These are phyloP conservation scores for Thera obeliscata DNA, from an alignment of 2,888 invertebrate species.

Conservation along the genomic window DNA sequence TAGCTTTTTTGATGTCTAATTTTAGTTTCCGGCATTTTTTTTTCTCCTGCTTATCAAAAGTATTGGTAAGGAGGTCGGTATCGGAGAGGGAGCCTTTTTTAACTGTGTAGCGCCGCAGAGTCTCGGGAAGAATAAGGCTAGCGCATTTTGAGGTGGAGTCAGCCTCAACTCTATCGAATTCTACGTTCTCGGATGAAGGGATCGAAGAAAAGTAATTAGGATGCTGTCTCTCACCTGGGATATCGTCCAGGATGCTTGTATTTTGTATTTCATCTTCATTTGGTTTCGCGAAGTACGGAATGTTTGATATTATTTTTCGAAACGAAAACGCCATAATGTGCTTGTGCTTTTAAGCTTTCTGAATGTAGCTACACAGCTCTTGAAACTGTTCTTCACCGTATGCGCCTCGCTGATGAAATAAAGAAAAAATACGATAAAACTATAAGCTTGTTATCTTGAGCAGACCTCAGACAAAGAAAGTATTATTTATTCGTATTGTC, in stretches of 20 bases:
- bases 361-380: background rate
- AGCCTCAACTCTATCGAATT: conserved; percentile 60
- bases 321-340: conserved; percentile 75
- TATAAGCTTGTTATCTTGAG: too few relatives aligned
- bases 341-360: conserved; percentile 9
- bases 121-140: conserved; percentile 58
- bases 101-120: conserved; percentile 56
- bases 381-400: conserved; percentile 10
- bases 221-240: conserved; percentile 3
- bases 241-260: conserved; percentile 6
- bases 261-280: conserved; percentile 47
- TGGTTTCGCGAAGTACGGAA: conserved; percentile 73
- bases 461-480: conserved; percentile 32
- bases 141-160: conserved; percentile 68
- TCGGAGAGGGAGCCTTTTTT: conserved; percentile 73
- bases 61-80: conserved; percentile 61
- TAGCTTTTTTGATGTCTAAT: conserved; percentile 69
- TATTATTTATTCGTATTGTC: background rate
- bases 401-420: conserved; percentile 20
- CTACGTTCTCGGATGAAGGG: conserved; percentile 43
- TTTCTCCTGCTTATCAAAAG: conserved; percentile 49
- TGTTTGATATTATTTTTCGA: conserved; percentile 75
- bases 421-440: conserved; percentile 12
- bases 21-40: conserved; percentile 64
- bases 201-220: conserved; percentile 26